Evolutionary conservation across 2,113 vertebrate species (phyloP).

Genomic region (Regulus satrapa): DNA sequence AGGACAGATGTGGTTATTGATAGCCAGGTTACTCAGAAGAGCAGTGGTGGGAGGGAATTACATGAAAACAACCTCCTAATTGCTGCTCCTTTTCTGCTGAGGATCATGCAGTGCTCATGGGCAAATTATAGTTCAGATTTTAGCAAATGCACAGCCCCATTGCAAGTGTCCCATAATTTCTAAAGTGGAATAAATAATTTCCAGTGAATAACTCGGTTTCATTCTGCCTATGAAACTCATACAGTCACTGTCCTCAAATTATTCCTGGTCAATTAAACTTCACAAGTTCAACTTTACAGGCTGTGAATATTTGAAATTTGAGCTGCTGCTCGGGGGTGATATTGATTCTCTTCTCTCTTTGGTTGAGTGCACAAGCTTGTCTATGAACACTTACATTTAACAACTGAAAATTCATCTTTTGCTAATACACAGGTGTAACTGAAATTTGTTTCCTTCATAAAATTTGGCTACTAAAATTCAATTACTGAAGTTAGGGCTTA

Average conservation of each 20-base stretch:
- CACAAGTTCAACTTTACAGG: conserved; percentile 36
- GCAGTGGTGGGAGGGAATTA: background rate
- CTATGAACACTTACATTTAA: background rate
- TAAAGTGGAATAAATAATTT: conserved; percentile 39
- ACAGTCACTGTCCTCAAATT: conserved; percentile 32
- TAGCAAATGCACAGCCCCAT: background rate
- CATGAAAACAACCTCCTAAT: background rate
- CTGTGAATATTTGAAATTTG: conserved; percentile 47
- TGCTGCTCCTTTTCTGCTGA: background rate
- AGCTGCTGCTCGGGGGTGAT: conserved; percentile 23
- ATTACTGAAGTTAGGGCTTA: conserved; percentile 1
- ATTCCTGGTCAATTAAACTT: conserved; percentile 55
- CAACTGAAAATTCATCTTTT: conserved; percentile 40
- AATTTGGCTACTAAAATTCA: conserved; percentile 22
- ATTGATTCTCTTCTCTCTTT: conserved; percentile 15
- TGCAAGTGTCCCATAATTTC: background rate
- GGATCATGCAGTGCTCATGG: background rate
- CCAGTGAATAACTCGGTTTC: background rate
- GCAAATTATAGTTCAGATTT: background rate
- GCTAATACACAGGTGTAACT: background rate
- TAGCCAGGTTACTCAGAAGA: background rate
- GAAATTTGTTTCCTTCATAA: conserved; percentile 28
- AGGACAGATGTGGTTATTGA: background rate
- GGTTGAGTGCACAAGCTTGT: conserved; percentile 34
- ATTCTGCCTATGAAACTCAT: background rate